Evolutionary conservation across 2,888 invertebrate species (phyloP).

Genomic region (Torymus auratus): DNA sequence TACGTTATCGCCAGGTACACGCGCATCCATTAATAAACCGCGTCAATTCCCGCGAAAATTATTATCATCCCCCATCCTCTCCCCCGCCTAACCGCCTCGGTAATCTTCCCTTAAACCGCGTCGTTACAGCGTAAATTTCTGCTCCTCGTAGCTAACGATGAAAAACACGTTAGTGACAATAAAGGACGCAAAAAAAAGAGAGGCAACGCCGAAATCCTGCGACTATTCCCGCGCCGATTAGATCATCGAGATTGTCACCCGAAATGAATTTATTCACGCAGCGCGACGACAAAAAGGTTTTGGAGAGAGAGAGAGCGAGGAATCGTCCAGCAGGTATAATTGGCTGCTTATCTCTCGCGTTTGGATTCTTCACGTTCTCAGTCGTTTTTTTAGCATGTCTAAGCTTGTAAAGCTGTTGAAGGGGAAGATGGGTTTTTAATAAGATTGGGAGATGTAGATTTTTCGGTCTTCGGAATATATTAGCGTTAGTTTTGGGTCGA

Average conservation of each 20-base stretch:
- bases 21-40: background rate
- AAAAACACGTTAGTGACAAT: slow-evolving; percentile 52
- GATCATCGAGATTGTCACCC: slow-evolving; percentile 56
- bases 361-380: slow-evolving; percentile 1
- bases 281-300: slow-evolving; percentile 27
- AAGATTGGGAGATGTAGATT: slow-evolving; percentile 8
- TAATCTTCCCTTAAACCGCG: slow-evolving; percentile 46
- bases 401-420: slow-evolving; percentile 12
- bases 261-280: slow-evolving; percentile 60
- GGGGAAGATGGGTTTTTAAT: slow-evolving; percentile 25
- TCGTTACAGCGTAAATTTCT: slow-evolving; percentile 47
- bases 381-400: too few species aligned
- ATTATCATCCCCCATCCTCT: slow-evolving; percentile 24
- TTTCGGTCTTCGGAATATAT: slow-evolving; percentile 16
- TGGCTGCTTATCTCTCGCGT: slow-evolving; percentile 49
- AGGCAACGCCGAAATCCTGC: slow-evolving; percentile 21
- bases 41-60: slow-evolving; percentile 8
- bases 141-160: slow-evolving; percentile 44
- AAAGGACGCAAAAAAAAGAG: background rate
- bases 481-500: background rate
- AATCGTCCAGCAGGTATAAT: slow-evolving; percentile 39
- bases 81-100: background rate
- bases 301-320: slow-evolving; percentile 20
- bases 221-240: slow-evolving; percentile 53
- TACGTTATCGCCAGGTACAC: background rate